These are phyloP conservation scores for Stichodactyla helianthus DNA, from an alignment of 64 coral and sea anemone species.

Conservation along the genomic window DNA sequence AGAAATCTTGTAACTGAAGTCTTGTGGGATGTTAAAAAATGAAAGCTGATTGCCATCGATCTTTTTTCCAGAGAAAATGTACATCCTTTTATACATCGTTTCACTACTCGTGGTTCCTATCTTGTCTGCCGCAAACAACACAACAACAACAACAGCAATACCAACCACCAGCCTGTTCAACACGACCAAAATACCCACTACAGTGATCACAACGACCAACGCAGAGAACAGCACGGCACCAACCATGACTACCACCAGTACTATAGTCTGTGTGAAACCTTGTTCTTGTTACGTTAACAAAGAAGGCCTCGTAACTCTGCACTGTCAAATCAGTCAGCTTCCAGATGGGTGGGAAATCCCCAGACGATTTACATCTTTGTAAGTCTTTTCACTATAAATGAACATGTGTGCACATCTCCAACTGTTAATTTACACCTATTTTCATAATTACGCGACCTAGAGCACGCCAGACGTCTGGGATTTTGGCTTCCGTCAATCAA, in stretches of 20 bases:
- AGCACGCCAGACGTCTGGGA: no score
- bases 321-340: not conserved
- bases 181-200: not conserved
- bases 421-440: not conserved
- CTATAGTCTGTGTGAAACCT: slow-evolving; percentile 8
- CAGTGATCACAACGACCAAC: not conserved
- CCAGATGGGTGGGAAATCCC: not conserved
- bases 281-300: slow-evolving; percentile 6
- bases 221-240: not conserved
- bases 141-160: not conserved
- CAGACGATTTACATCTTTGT: not conserved
- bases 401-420: not conserved
- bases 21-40: not conserved
- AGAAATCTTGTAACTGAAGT: no score
- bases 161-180: not conserved
- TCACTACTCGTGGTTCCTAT: not conserved
- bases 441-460: no score
- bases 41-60: not conserved
- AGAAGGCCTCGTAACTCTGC: not conserved
- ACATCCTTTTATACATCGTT: not conserved
- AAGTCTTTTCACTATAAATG: not conserved
- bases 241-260: not conserved
- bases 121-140: not conserved
- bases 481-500: no score
- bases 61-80: not conserved